A percentile compares a stretch with the other conserved stretches of the same genome.
Evolutionary conservation across 2,797 vertebrate genomes (phyloP).

Genomic region (Ctenopoma kingsleyae): DNA sequence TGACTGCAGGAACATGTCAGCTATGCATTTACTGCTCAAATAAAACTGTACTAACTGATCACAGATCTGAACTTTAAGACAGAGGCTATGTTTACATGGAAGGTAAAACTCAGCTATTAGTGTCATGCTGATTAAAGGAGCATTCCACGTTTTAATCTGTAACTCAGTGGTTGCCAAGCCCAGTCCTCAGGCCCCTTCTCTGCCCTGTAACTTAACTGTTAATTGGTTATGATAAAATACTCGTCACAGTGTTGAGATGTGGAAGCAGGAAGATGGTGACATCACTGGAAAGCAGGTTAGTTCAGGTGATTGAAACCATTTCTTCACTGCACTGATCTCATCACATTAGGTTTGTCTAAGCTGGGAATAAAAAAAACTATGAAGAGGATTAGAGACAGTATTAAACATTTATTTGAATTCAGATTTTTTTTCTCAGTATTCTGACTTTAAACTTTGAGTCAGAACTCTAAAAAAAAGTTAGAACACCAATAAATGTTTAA

Average conservation of each 20-base stretch:
- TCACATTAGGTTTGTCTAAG: no score
- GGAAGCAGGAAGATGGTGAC: background rate
- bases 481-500: no score
- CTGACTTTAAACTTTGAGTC: no score
- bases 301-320: no score
- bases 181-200: no score
- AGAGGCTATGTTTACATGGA: background rate
- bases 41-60: background rate
- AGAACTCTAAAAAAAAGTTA: no score
- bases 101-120: background rate
- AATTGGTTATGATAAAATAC: background rate
- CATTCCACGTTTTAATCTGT: background rate
- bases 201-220: background rate
- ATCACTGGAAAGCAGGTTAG: background rate
- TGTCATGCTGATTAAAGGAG: background rate
- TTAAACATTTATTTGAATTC: no score
- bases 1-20: conserved; percentile 19
- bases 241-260: background rate
- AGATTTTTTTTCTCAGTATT: no score
- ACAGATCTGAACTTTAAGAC: background rate
- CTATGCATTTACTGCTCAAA: conserved; percentile 9
- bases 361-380: no score
- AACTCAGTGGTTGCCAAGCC: no score
- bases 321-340: no score
- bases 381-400: no score